Base-by-base conservation (phyloP, 2,888 invertebrate genomes). In the Emesis furor region DNA sequence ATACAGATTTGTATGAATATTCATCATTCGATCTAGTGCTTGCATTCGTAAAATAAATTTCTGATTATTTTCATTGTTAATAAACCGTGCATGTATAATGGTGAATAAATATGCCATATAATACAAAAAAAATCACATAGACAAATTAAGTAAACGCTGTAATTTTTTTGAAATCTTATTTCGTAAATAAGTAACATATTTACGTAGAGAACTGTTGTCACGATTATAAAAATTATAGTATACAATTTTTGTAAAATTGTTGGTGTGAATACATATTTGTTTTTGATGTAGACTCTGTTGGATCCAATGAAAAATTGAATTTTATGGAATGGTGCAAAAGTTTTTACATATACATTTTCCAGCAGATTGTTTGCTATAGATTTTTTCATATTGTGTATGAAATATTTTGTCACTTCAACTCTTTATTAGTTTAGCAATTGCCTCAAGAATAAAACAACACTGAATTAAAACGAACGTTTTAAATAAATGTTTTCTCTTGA, bases 21-120 rank as follows among this genome's bases (percentile, higher is more conserved):
- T 92, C 92, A 95, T 92, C 2, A 92, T 79, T 12, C 94, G 91
- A 75, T 95, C 95, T 4, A 95, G 90, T 82, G 92, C 89, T 88
- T 95, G 95, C 78, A 95, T 88, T 87, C 91, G 90, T 0, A 94
- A 87, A 24, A 90, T 90, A 71, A 95, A 94, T 8, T 91, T 87
- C 0, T 92, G 90, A 83, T 94, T 95, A 1, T 81, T 82, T 2
- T 91, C 86, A 2, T 91, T 90, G 79, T 94, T 93, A 3, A 90
- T 39, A 69, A 95, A 95, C n/a, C 94, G 90, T 10, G 91, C 89
- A 71, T 95, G 91, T 65, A 94, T 86, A 2, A 92, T 85, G 73
- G 91, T 91, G 59, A 84, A 85, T 1, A 91, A 10, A 68, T 89
- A 94, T 0, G 87, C 81, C 35, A 84, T 7, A 8, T 91, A 90